phyloP scores from a whole-genome alignment of 2,113 vertebrate species.

The Serinus canaria region DNA sequence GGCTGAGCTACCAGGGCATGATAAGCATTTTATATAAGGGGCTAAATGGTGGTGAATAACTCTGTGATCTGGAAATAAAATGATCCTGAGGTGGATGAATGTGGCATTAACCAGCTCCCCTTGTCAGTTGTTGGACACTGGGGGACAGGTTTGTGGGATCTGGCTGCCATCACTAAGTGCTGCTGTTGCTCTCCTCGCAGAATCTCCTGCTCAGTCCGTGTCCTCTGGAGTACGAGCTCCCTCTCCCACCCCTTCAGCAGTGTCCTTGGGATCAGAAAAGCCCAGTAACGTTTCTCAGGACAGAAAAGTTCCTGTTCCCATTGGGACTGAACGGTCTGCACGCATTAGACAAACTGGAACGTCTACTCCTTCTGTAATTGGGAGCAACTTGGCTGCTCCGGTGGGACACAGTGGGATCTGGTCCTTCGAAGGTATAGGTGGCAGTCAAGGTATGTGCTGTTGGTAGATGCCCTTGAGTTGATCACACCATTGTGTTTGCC shows the following conservation, averaged over 20 bases:
- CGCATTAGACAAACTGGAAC: conserved; percentile 97
- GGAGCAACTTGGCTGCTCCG: conserved; percentile 91
- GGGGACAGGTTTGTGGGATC: background rate
- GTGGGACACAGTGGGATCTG: conserved; percentile 98
- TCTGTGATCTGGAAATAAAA: background rate
- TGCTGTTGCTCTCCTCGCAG: conserved; percentile 34
- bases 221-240: conserved; percentile 90
- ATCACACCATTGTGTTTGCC: background rate
- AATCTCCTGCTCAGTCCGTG: conserved; percentile 88
- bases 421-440: conserved; percentile 96
- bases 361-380: conserved; percentile 90
- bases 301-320: conserved; percentile 96
- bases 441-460: conserved; percentile 84
- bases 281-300: conserved; percentile 88
- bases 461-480: background rate
- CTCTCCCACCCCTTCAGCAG: conserved; percentile 87
- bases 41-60: background rate
- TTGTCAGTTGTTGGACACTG: rapidly evolving
- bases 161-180: background rate
- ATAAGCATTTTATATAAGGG: background rate
- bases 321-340: conserved; percentile 95
- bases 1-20: background rate
- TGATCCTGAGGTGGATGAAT: background rate
- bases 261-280: conserved; percentile 89
- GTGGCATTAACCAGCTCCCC: background rate